These are phyloP conservation scores for Palythoa grandiflora DNA, from an alignment of 92 coral and sea anemone species.

Conservation along the genomic window DNA sequence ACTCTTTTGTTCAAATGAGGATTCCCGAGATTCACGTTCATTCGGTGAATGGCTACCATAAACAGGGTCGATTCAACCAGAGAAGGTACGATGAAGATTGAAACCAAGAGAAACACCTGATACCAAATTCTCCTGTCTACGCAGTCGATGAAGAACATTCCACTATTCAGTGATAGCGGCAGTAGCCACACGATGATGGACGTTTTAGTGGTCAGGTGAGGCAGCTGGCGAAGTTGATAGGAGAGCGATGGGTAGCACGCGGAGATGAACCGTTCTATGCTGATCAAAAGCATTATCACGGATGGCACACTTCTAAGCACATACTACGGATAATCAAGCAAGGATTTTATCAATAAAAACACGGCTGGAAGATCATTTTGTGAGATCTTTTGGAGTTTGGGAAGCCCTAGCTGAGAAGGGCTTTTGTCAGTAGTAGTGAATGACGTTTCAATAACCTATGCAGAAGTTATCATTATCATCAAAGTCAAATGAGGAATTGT, in stretches of 20 bases:
- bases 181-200: background rate
- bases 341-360: too few species aligned
- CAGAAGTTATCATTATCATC: too few species aligned
- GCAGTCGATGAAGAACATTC: slow-evolving; percentile 29
- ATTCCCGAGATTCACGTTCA: background rate
- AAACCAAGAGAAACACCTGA: slow-evolving; percentile 8
- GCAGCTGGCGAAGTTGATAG: slow-evolving; percentile 27
- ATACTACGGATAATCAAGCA: slow-evolving; percentile 1
- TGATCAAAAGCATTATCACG: slow-evolving; percentile 35
- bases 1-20: slow-evolving; percentile 7
- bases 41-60: background rate
- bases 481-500: too few species aligned
- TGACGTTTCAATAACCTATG: too few species aligned
- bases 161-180: background rate
- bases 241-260: slow-evolving; percentile 35
- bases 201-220: slow-evolving; percentile 12
- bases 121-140: slow-evolving; percentile 11
- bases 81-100: slow-evolving; percentile 19
- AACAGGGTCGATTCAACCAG: slow-evolving; percentile 1
- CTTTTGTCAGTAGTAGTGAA: too few species aligned
- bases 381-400: too few species aligned
- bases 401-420: too few species aligned
- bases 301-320: slow-evolving; percentile 34
- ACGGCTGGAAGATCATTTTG: too few species aligned
- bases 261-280: slow-evolving; percentile 32